Conservation (phyloP, 2,113 vertebrate genomes). For the Himantopus leucocephalus region DNA sequence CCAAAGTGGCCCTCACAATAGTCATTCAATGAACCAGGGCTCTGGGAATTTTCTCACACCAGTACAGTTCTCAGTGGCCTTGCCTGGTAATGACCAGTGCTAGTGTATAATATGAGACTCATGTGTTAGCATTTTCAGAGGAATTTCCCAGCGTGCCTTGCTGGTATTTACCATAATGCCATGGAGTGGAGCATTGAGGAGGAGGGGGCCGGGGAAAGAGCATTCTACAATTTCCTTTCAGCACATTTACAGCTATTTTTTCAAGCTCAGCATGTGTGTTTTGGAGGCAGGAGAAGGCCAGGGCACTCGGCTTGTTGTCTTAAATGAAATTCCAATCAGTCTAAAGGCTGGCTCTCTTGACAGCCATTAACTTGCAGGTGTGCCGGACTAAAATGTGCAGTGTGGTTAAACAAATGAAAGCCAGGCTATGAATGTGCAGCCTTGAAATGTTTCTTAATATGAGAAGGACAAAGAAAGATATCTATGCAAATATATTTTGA, state of each 20-base stretch:
- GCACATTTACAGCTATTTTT: conserved; percentile 55
- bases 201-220: neutral
- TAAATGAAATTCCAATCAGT: conserved; percentile 55
- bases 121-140: neutral
- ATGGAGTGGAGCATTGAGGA: neutral
- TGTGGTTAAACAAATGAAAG: neutral
- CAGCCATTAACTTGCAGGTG: conserved; percentile 47
- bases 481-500: neutral
- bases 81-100: neutral
- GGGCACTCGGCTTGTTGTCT: conserved; percentile 3
- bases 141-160: conserved; percentile 34
- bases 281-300: conserved; percentile 38
- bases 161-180: neutral
- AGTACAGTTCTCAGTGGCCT: neutral
- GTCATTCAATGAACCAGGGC: neutral
- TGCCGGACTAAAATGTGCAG: neutral
- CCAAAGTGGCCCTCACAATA: neutral
- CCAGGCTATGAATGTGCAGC: neutral
- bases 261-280: conserved; percentile 25
- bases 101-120: neutral
- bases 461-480: neutral
- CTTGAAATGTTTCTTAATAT: neutral
- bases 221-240: conserved; percentile 55
- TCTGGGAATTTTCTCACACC: neutral
- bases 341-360: conserved; percentile 32